Evolutionary conservation across 2,888 invertebrate genomes (phyloP).

Genomic region (Athalia rosae): DNA sequence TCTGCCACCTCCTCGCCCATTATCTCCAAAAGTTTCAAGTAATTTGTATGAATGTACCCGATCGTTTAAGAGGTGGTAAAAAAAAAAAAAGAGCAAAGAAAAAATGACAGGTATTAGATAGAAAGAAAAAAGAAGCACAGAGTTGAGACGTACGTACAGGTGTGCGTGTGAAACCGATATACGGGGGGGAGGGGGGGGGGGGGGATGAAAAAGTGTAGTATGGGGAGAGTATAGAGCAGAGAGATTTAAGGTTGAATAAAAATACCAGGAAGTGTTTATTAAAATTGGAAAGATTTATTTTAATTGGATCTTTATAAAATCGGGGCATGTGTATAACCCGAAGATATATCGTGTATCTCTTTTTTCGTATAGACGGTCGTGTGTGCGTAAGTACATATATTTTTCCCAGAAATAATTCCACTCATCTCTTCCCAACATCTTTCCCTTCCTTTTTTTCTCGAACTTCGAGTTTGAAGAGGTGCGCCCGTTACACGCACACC

Average conservation of each 20-base stretch:
- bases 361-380: too few species aligned
- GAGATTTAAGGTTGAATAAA: slow-evolving; percentile 32
- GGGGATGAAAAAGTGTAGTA: not conserved
- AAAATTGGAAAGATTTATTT: slow-evolving; percentile 48
- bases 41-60: slow-evolving; percentile 30
- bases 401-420: slow-evolving; percentile 37
- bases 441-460: too few species aligned
- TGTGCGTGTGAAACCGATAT: not conserved
- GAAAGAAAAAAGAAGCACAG: not conserved
- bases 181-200: not conserved
- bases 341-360: too few species aligned
- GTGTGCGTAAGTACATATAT: not conserved
- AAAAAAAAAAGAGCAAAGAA: not conserved
- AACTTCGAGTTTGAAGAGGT: not conserved
- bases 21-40: slow-evolving; percentile 47
- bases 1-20: not conserved
- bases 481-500: not conserved
- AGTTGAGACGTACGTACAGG: not conserved
- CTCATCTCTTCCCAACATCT: too few species aligned
- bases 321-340: not conserved
- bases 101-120: slow-evolving; percentile 5
- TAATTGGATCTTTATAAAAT: slow-evolving; percentile 46
- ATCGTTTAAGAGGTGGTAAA: not conserved
- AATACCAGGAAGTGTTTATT: slow-evolving; percentile 47
- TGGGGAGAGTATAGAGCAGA: not conserved